Base-by-base conservation (phyloP, 2,797 vertebrate genomes). In the Coregonus ussuriensis region DNA sequence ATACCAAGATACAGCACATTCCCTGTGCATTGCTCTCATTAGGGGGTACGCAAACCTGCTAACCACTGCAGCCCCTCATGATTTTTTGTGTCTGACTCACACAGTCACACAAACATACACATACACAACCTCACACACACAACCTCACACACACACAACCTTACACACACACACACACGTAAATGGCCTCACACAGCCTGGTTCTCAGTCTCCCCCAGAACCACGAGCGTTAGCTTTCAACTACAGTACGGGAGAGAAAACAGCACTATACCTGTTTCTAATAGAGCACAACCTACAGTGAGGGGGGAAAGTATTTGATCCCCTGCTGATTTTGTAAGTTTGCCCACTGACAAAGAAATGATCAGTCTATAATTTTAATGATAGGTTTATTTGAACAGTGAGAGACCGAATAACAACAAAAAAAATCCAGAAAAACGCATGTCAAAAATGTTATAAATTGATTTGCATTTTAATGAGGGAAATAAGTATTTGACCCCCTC, bases 211-310 rank as follows among this genome's bases (percentile, higher is more conserved):
- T 47, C 41, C 41, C 9, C 9, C 41, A 47, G 41, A 47, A 47
- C 41, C 41, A 13, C 9, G 41, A 13, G 41, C 2, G 41, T 47
- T 47, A 47, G 9, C 41, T 47, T 47, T 47, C 41, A 47, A 47
- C 41, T 47, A 2, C 41, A 47, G 41, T 0, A 47, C 3, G 6
- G 18, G 35, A 78, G 33, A 15, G 80, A 3, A 9, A 47, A 2
- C 21, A 72, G 54, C 74, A 69, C 25, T 47, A 66, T 81, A 80
- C 78, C 78, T 82, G 78, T 80, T 78, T 84, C 73, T 59, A 47
- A 47, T 47, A 11, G 41, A 47, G 41, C 41, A 25, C 25, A 25
- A 25, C 25, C 25, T 25, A 25, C 25, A 25, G 25, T 25, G 25
- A 25, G 25, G 25, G 25, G 25, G 0, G 1, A 25, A 25, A 25